Conservation (phyloP, 2,888 invertebrate genomes). For the Drepana falcataria region DNA sequence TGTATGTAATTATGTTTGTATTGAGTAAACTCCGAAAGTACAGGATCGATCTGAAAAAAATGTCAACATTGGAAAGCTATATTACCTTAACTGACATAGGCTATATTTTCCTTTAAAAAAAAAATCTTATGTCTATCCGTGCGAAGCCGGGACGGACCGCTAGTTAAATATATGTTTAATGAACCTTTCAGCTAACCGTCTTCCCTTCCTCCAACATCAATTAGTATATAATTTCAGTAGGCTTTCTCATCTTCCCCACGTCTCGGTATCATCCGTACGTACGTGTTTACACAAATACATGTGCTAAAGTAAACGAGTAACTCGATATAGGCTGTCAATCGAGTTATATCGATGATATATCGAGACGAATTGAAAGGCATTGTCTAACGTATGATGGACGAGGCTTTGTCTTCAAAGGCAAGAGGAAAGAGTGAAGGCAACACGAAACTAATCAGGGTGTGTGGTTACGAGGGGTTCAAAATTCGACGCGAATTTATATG, state of each 20-base stretch:
- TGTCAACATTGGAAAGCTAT: too few species aligned
- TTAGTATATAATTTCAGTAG: not conserved
- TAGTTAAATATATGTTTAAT: too few species aligned
- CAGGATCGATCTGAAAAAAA: too few species aligned
- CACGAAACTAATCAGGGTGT: not conserved
- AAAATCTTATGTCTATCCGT: too few species aligned
- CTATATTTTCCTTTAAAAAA: too few species aligned
- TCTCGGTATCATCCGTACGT: not conserved
- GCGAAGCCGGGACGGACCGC: too few species aligned
- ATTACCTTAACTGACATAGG: too few species aligned
- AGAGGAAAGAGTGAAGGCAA: not conserved
- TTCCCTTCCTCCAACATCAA: not conserved
- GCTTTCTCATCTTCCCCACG: not conserved
- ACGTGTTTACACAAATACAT: not conserved
- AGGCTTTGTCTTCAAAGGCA: not conserved
- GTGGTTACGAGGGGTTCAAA: not conserved
- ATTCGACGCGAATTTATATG: not conserved
- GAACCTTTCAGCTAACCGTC: too few species aligned
- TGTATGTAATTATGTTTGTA: too few species aligned
- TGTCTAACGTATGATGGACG: not conserved
- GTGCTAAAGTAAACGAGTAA: not conserved
- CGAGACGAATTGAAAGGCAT: not conserved
- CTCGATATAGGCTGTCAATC: not conserved
- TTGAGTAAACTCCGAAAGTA: too few species aligned
- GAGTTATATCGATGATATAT: not conserved